A percentile compares a stretch with the other conserved stretches of the same genome.
Conservation (phyloP, 2,797 vertebrate species). For the Mallotus villosus region DNA sequence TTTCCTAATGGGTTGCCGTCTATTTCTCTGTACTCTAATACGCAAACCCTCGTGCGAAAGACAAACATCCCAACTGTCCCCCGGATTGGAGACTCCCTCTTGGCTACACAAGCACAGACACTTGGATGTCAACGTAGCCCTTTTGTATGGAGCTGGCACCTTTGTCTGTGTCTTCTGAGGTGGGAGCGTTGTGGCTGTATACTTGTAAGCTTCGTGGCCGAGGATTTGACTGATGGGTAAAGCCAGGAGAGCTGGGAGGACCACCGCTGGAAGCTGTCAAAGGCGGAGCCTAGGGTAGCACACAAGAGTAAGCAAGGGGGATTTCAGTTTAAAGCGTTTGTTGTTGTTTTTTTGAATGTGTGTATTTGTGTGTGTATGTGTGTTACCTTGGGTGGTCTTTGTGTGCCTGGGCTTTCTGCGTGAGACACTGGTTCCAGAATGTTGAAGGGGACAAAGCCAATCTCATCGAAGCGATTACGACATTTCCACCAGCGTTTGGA, state of each 20-base stretch:
- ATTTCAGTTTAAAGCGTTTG: neutral
- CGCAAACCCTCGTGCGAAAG: neutral
- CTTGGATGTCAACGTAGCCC: neutral
- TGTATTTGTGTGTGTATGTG: neutral
- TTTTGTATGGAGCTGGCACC: constrained; percentile 46
- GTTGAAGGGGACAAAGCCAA: constrained; percentile 89
- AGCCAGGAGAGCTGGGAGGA: constrained; percentile 49
- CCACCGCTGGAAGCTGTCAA: constrained; percentile 43
- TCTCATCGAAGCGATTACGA: constrained; percentile 77
- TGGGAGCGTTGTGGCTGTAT: constrained; percentile 47
- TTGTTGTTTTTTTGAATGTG: constrained; percentile 1
- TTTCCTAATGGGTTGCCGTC: neutral
- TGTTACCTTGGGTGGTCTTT: constrained; percentile 60
- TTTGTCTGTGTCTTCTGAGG: constrained; percentile 69
- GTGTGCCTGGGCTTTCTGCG: constrained; percentile 48
- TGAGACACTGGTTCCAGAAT: constrained; percentile 79
- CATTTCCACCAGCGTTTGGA: constrained; percentile 93
- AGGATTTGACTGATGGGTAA: constrained; percentile 30
- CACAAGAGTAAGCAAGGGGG: constrained; percentile 16
- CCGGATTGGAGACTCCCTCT: neutral
- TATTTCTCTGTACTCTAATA: neutral
- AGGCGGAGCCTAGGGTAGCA: constrained; percentile 53
- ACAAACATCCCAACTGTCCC: neutral
- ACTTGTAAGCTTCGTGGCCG: constrained; percentile 52
- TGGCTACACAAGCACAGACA: neutral